Evolutionary conservation across 2,888 invertebrate genomes (phyloP), one percentile per base, ranked within the genome.

Genomic region (Lasioglossum vierecki): DNA sequence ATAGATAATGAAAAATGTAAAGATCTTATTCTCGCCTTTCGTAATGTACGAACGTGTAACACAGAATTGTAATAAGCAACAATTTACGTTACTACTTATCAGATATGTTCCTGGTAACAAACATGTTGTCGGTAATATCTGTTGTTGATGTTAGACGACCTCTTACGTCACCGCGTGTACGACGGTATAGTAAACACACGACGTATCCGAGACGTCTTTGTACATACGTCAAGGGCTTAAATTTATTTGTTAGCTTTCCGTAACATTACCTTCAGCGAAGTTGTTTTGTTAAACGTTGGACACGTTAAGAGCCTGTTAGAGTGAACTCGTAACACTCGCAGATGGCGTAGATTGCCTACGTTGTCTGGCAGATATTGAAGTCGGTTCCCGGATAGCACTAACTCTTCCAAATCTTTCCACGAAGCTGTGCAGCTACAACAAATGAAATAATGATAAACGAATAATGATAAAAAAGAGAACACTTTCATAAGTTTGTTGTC

Each of bases 321-420:
- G 95, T 98, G 98, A 8, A 98, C 97, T 91, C 98, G 96, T 76
- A 98, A 95, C 26, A 98, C 97, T 90, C 96, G 96, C 46, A 98
- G 96, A 92, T 97, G 97, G 85, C 96, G 96, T 79, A 98, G 94
- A 88, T 96, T 96, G 18, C 97, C 97, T 83, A 98, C 96, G 93
- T 97, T 97, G 89, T 97, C 97, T 0, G 98, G 98, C 79, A 98
- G 95, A 92, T 96, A 96, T 57, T 97, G 96, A 78, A 98, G 95
- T 92, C 97, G 96, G 93, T 98, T 98, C 53, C 98, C 98, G 2
- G 98, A 98, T 73, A 98, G 93, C 1, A 98, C 97, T 53, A 98
- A 94, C 93, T 98, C 98, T 95, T 98, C 98, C 88, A 98, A 96
- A 89, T 97, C 97, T 1, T 96, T 96, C 98, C 98, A 98, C 91